A percentile compares a stretch with the other conserved stretches of the same genome.
These are phyloP conservation scores for Xiphophorus maculatus DNA, from an alignment of 2,113 vertebrate genomes.

Conservation along the genomic window DNA sequence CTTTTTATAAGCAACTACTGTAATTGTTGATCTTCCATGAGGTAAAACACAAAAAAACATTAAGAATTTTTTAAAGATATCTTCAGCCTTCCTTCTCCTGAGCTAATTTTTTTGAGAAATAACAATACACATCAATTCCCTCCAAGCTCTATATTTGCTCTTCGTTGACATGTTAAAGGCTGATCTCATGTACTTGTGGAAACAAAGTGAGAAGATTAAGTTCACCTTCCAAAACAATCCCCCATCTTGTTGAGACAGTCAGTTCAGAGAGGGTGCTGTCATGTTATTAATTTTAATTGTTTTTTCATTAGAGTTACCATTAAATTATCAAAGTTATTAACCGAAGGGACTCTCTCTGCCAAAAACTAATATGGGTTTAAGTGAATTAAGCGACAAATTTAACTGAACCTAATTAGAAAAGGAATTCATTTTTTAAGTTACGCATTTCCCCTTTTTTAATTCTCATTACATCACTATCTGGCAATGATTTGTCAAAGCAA, in stretches of 20 bases:
- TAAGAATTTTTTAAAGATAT: constrained; percentile 12
- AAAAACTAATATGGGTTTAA: constrained; percentile 40
- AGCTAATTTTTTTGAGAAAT: constrained; percentile 14
- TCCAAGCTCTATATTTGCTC: constrained; percentile 15
- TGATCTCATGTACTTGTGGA: constrained; percentile 25
- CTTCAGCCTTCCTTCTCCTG: constrained; percentile 8
- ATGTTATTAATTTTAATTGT: constrained; percentile 29
- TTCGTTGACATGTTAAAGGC: constrained; percentile 2
- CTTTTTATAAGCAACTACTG: background rate
- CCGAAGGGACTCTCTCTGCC: constrained; percentile 22
- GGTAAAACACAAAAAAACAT: constrained; percentile 14
- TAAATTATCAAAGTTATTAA: constrained; percentile 46
- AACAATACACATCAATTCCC: constrained; percentile 7
- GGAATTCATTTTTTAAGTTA: constrained; percentile 11
- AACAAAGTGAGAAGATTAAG: background rate
- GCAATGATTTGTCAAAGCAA: constrained; percentile 10
- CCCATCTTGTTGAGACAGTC: background rate
- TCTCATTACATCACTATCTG: constrained; percentile 20
- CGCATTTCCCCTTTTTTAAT: constrained; percentile 1
- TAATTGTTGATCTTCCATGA: background rate
- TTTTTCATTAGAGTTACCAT: constrained; percentile 32
- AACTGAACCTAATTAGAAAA: constrained; percentile 24
- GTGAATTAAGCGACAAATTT: constrained; percentile 45
- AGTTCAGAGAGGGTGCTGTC: constrained; percentile 18
- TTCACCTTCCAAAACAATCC: constrained; percentile 13